Evolutionary conservation across 1,140 invertebrate species (phyloP).

Genomic region (Brachionus manjavacas): DNA sequence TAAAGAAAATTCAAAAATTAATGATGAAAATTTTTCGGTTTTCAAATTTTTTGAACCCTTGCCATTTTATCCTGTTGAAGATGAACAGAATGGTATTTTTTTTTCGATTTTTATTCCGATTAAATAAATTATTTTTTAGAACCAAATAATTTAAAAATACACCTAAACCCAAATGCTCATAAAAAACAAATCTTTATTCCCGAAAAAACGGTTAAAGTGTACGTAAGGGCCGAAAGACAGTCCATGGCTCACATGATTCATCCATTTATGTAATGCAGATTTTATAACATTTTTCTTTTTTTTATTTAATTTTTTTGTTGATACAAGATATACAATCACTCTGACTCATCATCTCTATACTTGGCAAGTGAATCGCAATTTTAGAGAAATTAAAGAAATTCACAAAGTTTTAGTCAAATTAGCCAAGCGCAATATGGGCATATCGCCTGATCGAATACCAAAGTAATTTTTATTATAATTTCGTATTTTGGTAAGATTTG

Average conservation of each 20-base stretch:
- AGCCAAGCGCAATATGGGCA: slow-evolving; percentile 1
- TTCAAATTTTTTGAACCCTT: not conserved
- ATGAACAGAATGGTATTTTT: not conserved
- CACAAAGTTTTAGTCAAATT: not conserved
- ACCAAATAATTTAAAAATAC: not conserved
- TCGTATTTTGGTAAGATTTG: too few relatives aligned
- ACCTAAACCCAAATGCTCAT: not conserved
- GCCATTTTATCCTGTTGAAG: not conserved
- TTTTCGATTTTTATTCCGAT: not conserved
- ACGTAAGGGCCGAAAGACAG: slow-evolving; percentile 22
- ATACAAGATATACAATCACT: slow-evolving; percentile 1
- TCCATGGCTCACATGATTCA: slow-evolving; percentile 28
- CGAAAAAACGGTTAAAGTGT: slow-evolving; percentile 1
- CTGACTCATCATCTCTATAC: slow-evolving; percentile 7
- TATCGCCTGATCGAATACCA: slow-evolving; percentile 1
- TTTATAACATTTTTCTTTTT: not conserved
- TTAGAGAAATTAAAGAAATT: not conserved
- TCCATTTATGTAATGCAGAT: not conserved
- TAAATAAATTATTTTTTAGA: not conserved
- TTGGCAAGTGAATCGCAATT: slow-evolving; percentile 28
- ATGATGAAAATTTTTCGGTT: not conserved
- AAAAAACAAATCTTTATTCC: slow-evolving; percentile 3
- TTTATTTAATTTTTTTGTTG: not conserved
- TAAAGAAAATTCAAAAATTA: not conserved
- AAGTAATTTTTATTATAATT: slow-evolving; percentile 6